These are phyloP conservation scores for Eubasilissa splendida DNA, from an alignment of 2,888 invertebrate genomes.

Conservation along the genomic window DNA sequence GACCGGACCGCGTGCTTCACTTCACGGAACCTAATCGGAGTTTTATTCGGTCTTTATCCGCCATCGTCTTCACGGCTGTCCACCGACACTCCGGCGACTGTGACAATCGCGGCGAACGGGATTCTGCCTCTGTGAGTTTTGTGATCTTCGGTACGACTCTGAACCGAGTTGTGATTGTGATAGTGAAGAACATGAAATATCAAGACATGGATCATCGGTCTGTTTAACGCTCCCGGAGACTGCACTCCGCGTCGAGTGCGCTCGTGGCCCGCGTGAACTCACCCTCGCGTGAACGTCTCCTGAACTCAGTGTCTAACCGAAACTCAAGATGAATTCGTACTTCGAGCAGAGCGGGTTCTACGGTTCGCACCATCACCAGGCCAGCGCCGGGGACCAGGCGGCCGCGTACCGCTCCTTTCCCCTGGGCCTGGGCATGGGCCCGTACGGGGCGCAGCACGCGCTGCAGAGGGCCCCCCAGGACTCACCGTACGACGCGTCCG, in stretches of 20 bases:
- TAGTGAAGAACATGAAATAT: conserved; percentile 35
- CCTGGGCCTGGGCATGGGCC: conserved; percentile 87
- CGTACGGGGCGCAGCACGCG: conserved; percentile 88
- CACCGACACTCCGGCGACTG: background rate
- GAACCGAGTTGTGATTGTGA: conserved; percentile 26
- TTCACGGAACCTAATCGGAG: conserved; percentile 25
- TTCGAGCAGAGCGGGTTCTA: conserved; percentile 97
- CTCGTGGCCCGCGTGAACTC: conserved; percentile 12
- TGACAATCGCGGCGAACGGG: conserved; percentile 17
- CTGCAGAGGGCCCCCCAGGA: conserved; percentile 87
- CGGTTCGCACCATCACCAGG: conserved; percentile 91
- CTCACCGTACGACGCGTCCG: conserved; percentile 92
- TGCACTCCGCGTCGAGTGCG: conserved; percentile 29
- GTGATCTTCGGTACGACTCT: background rate
- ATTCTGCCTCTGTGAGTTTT: conserved; percentile 10
- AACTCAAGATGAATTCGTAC: conserved; percentile 90
- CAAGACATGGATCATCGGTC: conserved; percentile 47
- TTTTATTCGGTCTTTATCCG: conserved; percentile 35
- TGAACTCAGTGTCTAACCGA: background rate
- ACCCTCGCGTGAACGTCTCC: background rate
- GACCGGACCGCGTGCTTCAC: conserved; percentile 46
- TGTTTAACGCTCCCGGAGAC: conserved; percentile 39
- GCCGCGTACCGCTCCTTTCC: conserved; percentile 88
- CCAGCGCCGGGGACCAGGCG: conserved; percentile 80
- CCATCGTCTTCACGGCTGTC: conserved; percentile 11